Conservation (phyloP, 1,140 invertebrate genomes). For the Drosophila willistoni region DNA sequence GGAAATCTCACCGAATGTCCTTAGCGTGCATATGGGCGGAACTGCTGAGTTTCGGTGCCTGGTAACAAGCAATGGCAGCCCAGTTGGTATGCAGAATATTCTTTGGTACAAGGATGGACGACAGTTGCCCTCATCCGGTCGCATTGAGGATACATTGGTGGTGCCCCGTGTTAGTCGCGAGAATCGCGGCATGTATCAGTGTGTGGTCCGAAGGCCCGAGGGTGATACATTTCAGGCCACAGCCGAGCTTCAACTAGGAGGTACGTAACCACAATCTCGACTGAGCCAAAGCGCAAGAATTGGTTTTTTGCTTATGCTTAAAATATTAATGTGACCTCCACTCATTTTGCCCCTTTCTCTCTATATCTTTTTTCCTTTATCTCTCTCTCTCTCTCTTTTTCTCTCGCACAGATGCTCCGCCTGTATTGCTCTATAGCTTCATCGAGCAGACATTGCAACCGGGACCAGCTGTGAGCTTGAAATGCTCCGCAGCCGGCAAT, state of each 20-base stretch:
- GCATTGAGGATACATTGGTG: slow-evolving; percentile 87
- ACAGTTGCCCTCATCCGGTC: slow-evolving; percentile 87
- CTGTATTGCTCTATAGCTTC: slow-evolving; percentile 91
- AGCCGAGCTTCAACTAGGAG: slow-evolving; percentile 91
- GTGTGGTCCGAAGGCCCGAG: slow-evolving; percentile 89
- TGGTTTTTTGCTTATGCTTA: slow-evolving; percentile 35
- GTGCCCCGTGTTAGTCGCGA: slow-evolving; percentile 89
- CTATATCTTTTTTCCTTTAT: neutral
- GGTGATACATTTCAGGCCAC: slow-evolving; percentile 91
- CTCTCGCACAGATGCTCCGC: slow-evolving; percentile 89
- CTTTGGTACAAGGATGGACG: slow-evolving; percentile 91
- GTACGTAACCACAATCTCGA: slow-evolving; percentile 84
- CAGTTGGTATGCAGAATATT: slow-evolving; percentile 83
- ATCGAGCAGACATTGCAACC: slow-evolving; percentile 93
- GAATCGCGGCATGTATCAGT: slow-evolving; percentile 94
- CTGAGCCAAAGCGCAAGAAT: neutral
- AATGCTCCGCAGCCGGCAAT: slow-evolving; percentile 93
- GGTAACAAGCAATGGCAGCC: slow-evolving; percentile 83
- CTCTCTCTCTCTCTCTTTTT: slow-evolving; percentile 47
- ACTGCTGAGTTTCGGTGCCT: slow-evolving; percentile 90
- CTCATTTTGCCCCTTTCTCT: neutral
- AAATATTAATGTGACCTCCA: slow-evolving; percentile 74
- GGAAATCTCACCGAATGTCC: slow-evolving; percentile 87
- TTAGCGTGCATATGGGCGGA: slow-evolving; percentile 91
- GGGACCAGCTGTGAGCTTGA: slow-evolving; percentile 92